phyloP scores from a whole-genome alignment of 2,113 vertebrate species.

The Gymnarchus niloticus region DNA sequence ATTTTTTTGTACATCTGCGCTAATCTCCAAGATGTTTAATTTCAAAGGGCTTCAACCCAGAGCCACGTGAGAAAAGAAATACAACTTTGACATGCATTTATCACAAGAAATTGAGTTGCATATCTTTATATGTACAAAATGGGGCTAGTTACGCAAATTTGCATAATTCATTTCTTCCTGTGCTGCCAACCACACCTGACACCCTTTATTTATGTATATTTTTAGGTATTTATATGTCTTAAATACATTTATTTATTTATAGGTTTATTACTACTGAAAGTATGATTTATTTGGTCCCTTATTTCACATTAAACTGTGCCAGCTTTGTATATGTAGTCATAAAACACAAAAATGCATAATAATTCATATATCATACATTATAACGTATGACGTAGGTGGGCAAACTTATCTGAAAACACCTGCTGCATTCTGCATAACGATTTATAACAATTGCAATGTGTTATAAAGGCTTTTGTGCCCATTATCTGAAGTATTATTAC shows the following conservation, averaged over 20 bases:
- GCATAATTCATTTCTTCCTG: constrained; percentile 16
- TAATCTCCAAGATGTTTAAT: neutral
- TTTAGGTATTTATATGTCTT: neutral
- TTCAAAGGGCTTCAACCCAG: neutral
- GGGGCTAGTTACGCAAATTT: neutral
- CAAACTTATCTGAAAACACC: neutral
- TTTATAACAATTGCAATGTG: neutral
- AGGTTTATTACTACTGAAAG: neutral
- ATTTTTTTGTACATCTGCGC: neutral
- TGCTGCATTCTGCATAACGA: neutral
- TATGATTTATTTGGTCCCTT: neutral
- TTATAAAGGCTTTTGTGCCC: neutral
- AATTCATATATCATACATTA: neutral
- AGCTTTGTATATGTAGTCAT: neutral
- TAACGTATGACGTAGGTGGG: neutral
- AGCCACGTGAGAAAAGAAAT: neutral
- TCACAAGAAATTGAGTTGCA: neutral
- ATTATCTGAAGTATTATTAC: neutral
- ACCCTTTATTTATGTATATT: neutral
- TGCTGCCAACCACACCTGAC: neutral
- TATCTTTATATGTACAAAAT: neutral
- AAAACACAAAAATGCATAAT: neutral
- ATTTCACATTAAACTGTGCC: neutral
- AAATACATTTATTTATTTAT: constrained; percentile 7
- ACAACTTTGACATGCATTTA: neutral